These are phyloP conservation scores for Anthopleura xanthogrammica DNA, from an alignment of 92 coral and sea anemone species.

Conservation along the genomic window DNA sequence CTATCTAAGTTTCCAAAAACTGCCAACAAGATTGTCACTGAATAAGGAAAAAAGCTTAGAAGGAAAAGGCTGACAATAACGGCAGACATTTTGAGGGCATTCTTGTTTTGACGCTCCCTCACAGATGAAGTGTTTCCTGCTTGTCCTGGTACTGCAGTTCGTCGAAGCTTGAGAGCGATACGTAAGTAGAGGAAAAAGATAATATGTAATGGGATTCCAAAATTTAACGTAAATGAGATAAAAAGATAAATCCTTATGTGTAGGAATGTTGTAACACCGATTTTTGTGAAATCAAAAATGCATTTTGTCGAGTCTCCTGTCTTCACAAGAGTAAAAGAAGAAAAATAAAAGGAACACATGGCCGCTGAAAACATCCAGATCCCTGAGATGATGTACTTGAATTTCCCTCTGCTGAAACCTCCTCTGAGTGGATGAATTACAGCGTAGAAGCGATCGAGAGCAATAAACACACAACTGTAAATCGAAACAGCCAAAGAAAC, in stretches of 20 bases:
- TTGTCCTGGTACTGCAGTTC: conserved; percentile 3
- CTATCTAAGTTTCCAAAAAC: not conserved
- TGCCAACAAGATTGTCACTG: not conserved
- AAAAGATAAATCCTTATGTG: too few relatives aligned
- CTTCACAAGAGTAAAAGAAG: not conserved
- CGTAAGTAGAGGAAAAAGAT: not conserved
- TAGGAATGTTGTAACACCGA: too few relatives aligned
- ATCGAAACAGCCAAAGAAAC: conserved; percentile 22
- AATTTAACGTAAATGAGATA: not conserved
- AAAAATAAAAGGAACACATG: not conserved
- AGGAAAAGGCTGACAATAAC: conserved; percentile 18
- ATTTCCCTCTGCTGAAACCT: conserved; percentile 9
- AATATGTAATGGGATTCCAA: conserved; percentile 11
- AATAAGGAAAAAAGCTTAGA: not conserved
- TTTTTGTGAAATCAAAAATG: too few relatives aligned
- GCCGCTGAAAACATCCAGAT: conserved; percentile 9
- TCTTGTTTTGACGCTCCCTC: conserved; percentile 12
- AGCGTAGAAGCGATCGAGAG: conserved; percentile 21
- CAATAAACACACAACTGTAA: conserved; percentile 32
- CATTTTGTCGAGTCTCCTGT: not conserved
- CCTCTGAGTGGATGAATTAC: conserved; percentile 24
- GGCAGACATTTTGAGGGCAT: conserved; percentile 9
- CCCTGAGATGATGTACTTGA: conserved; percentile 17
- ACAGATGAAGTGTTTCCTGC: not conserved
- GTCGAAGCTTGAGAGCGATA: conserved; percentile 13